Evolutionary conservation across 1,140 invertebrate species (phyloP), one percentile per base, ranked within the genome.

Genomic region (Danaus plexippus): DNA sequence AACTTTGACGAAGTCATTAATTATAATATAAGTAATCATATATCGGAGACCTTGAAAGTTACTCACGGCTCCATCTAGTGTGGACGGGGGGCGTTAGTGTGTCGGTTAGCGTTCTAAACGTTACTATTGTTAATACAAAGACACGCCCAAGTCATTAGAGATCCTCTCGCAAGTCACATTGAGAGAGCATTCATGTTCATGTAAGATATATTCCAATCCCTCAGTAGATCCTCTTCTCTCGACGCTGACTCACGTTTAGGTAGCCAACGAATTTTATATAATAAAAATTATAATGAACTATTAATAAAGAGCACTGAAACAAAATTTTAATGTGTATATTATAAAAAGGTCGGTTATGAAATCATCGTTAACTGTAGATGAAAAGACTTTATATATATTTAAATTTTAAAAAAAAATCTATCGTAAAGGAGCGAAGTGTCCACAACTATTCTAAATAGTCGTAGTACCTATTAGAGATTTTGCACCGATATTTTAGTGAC

Each of bases 201-300:
- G 69, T 77, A 73, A 55, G 58, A 63, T 76, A 72, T 80, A 80
- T 80, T 81, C 73, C 71, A 72, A 61, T 78, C 67, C 79, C 77
- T 78, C 60, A 32, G 75, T 84, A 86, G 80, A 70, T 79, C 78
- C 66, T 32, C 4, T 73, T 71, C 63, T 73, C 67, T 67, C 62
- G 18, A 59, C 78, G 71, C 64, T 74, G 69, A 63, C 75, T 71
- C 77, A 80, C 75, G 71, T 69, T 80, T 86, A 86, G 83, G 77
- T 86, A 86, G 83, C 74, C 72, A 86, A 86, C 83, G 80, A 86
- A 86, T 86, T 86, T 79, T 83, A 78, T 79, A 75, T 71, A 62
- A 63, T 66, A 67, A 66, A 59, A 66, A 70, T 63, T 71, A 78
- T 69, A 67, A 68, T 73, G 77, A 71, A 56, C 47, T 54, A 71